Percentiles rank a stretch among this genome's conserved stretches.
Evolutionary conservation across 1,140 invertebrate genomes (phyloP).

Genomic region (Pseudoatta argentina): DNA sequence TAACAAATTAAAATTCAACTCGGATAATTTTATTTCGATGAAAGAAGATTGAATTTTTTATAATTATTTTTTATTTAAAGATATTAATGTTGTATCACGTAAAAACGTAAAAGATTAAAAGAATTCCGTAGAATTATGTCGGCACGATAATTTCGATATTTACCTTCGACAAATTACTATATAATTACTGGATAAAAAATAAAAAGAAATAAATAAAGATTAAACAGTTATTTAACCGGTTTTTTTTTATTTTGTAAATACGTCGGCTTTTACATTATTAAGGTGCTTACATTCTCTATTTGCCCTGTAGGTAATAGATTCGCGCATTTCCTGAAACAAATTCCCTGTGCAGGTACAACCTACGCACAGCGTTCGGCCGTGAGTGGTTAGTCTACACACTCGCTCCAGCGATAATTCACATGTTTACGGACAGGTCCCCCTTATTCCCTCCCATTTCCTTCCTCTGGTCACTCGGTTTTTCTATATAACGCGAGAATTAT

Average conservation of each 20-base stretch:
- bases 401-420: slow-evolving; percentile 62
- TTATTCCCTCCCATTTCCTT: slow-evolving; percentile 42
- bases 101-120: not conserved
- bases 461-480: slow-evolving; percentile 55
- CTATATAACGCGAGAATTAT: slow-evolving; percentile 65
- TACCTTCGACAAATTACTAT: not conserved
- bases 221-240: not conserved
- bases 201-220: not conserved
- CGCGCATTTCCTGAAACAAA: slow-evolving; percentile 78
- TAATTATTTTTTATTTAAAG: not conserved
- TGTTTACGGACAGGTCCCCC: slow-evolving; percentile 60
- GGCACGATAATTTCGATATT: not conserved
- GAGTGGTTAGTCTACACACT: slow-evolving; percentile 74
- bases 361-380: slow-evolving; percentile 72
- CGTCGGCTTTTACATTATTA: not conserved
- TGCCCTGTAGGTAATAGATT: slow-evolving; percentile 7
- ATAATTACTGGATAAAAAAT: not conserved
- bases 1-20: not conserved
- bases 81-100: not conserved
- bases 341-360: slow-evolving; percentile 69
- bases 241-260: not conserved
- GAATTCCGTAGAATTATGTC: not conserved
- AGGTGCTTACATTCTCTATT: not conserved
- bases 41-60: not conserved
- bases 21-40: not conserved